Base-by-base conservation (phyloP, 2,113 vertebrate species). In the Ailuropoda melanoleuca region DNA sequence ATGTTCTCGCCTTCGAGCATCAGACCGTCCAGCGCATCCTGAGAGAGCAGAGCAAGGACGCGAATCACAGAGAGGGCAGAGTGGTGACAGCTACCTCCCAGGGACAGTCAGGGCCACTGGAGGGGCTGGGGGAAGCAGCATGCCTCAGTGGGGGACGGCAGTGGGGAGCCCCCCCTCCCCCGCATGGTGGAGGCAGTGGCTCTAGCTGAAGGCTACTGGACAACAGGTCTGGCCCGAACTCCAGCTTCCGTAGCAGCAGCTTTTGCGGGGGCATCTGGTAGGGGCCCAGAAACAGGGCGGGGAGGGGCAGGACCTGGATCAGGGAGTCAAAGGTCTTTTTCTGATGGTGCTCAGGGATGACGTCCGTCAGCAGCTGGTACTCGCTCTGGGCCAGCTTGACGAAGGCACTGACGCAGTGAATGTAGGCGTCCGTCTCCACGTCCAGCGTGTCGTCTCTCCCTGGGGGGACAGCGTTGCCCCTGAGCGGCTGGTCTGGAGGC, bases 301-400 rank as follows among this genome's bases (percentile, higher is more conserved):
- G 50, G 68, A 1, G 0, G 13, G 92, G 88, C 89, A 72, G 97
- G 74, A 99, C 99, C 99, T 99, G 99, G 68, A 99, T 99, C 97
- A 99, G 99, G 8, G 99, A 99, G 98, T 99, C 99, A 50, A 99
- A 99, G 90, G 99, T 99, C 98, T 99, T 99, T 98, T 99, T 99
- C 99, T 99, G 99, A 97, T 99, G 99, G 93, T 99, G 99, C 98
- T 99, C 99, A 0, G 99, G 99, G 97, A 99, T 99, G 92, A 99
- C 99, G 34, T 99, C 99, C 0, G 97, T 98, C 97, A 99, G 99
- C 39, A 99, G 99, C 93, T 99, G 98, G 97, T 99, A 99, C 97
- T 99, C 99, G 8, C 99, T 99, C 99, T 99, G 99, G 13, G 99
- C 99, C 98, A 99, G 99, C 98, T 99, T 99, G 92, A 99, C 99